phyloP scores from a whole-genome alignment of 2,888 invertebrate genomes.

The Lampropteryx suffumata region DNA sequence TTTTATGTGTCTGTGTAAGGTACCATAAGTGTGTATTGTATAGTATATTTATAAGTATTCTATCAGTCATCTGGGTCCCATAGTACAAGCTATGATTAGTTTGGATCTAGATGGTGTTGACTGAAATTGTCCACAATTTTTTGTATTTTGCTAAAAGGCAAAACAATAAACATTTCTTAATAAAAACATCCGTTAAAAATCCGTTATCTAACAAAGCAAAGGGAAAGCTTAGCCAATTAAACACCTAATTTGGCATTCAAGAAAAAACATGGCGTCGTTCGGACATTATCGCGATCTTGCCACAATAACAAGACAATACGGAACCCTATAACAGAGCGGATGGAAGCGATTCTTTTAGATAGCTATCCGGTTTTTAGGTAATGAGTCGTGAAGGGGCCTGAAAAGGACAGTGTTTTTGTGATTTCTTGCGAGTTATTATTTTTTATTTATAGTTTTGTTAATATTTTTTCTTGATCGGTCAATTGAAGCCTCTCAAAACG shows the following conservation, averaged over 20 bases:
- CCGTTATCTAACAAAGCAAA: not conserved
- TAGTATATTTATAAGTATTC: no score
- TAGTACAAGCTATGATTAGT: no score
- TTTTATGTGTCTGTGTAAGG: no score
- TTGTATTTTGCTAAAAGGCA: no score
- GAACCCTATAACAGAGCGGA: slow-evolving; percentile 25
- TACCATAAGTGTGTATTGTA: no score
- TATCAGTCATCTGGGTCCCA: no score
- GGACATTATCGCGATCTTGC: slow-evolving; percentile 35
- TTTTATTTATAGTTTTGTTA: no score
- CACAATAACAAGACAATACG: slow-evolving; percentile 36
- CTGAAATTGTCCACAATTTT: no score
- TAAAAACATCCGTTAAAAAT: not conserved
- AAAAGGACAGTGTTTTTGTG: not conserved
- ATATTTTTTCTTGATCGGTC: no score
- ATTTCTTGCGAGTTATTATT: no score
- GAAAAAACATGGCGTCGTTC: slow-evolving; percentile 33
- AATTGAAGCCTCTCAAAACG: no score
- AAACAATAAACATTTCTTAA: not conserved
- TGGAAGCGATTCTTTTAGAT: slow-evolving; percentile 41
- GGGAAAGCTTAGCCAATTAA: slow-evolving; percentile 18
- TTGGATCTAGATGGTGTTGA: no score
- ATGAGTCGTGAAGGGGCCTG: slow-evolving; percentile 19
- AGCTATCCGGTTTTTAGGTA: slow-evolving; percentile 38
- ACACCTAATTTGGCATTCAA: slow-evolving; percentile 25